Percentiles rank a stretch among this genome's conserved stretches.
phyloP scores from a whole-genome alignment of 2,888 invertebrate species.

The Salticus scenicus region DNA sequence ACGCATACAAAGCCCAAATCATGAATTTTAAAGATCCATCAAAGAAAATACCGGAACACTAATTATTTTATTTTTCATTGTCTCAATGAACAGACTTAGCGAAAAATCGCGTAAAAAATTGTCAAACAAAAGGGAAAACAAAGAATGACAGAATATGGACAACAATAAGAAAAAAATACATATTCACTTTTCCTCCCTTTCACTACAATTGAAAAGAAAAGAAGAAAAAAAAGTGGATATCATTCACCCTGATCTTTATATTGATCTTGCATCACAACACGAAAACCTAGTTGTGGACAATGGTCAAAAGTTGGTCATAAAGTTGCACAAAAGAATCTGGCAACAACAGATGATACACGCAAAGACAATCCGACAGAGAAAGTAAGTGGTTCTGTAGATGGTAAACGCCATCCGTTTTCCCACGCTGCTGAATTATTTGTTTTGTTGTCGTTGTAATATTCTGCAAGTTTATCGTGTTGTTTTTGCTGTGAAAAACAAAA shows the following conservation, averaged over 20 bases:
- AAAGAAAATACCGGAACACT: too few species aligned
- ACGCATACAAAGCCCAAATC: too few species aligned
- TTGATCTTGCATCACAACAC: constrained; percentile 46
- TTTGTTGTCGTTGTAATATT: too few species aligned
- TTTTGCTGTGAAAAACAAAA: too few species aligned
- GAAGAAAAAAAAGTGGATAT: too few species aligned
- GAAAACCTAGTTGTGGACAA: constrained; percentile 45
- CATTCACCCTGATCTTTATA: constrained; percentile 46
- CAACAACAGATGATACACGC: neutral
- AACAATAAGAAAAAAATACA: neutral
- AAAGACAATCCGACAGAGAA: neutral
- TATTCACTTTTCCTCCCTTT: neutral
- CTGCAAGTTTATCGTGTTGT: too few species aligned
- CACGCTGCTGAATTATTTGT: neutral
- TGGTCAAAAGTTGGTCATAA: constrained; percentile 56
- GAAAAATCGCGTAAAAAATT: neutral
- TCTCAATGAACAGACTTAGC: too few species aligned
- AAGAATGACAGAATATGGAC: neutral
- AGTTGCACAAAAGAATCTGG: constrained; percentile 25
- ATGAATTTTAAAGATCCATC: too few species aligned
- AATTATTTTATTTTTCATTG: too few species aligned
- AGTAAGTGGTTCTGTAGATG: neutral
- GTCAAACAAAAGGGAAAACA: neutral
- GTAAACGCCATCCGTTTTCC: neutral
- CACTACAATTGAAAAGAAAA: neutral